These are phyloP conservation scores for Macrosiphum euphorbiae DNA, from an alignment of 2,888 invertebrate genomes.

Conservation along the genomic window DNA sequence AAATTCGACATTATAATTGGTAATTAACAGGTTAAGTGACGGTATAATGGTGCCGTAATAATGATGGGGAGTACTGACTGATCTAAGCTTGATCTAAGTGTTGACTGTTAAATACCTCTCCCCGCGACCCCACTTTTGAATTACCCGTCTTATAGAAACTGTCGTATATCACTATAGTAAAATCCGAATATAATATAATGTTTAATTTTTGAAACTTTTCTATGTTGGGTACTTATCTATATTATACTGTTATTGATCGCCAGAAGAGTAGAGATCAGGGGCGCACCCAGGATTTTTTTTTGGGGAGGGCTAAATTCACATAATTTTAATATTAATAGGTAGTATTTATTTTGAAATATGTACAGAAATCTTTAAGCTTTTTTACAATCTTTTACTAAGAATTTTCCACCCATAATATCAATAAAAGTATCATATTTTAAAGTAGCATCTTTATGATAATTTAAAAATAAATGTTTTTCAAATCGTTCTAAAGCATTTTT, in stretches of 20 bases:
- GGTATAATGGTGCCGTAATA: neutral
- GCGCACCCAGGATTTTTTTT: too few species aligned
- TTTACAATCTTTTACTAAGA: too few species aligned
- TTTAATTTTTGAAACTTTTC: neutral
- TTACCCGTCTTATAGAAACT: neutral
- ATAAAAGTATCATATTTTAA: too few species aligned
- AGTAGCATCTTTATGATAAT: too few species aligned
- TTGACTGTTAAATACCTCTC: neutral
- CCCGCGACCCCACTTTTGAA: neutral
- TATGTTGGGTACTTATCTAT: neutral
- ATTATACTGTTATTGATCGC: neutral
- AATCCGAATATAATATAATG: neutral
- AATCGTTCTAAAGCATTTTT: too few species aligned
- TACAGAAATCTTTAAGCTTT: too few species aligned
- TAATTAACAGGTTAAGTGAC: neutral
- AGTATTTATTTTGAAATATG: too few species aligned
- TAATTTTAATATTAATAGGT: too few species aligned
- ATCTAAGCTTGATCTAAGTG: neutral
- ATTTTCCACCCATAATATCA: too few species aligned
- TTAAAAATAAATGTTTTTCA: too few species aligned
- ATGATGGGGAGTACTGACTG: neutral
- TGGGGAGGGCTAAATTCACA: too few species aligned
- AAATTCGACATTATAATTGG: neutral
- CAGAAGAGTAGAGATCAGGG: too few species aligned
- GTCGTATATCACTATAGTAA: neutral